Evolutionary conservation across 2,113 vertebrate species (phyloP), one percentile per base, ranked within the genome.

Genomic region (Coryphaenoides rupestris): DNA sequence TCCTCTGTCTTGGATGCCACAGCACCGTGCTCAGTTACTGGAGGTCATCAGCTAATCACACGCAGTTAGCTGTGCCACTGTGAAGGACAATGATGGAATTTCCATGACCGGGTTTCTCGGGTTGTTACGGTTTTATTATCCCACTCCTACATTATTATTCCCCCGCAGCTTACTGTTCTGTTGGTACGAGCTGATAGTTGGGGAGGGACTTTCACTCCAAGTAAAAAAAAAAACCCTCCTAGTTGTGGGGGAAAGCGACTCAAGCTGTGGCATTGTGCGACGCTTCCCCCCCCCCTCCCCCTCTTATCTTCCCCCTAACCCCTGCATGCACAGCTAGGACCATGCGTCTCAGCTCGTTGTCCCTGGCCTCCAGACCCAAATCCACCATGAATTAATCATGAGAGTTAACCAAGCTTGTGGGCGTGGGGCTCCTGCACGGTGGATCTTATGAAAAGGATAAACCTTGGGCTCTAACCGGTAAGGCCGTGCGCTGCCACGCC

Each of bases 301-400:
- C 54, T 14, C 50, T 73, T 68, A 76, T 84, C 89, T 90, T 90
- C 90, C 87, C 88, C 61, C 17, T 70, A 57, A 75, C 77, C 69
- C 52, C 77, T 66, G 74, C 81, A 53, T 74, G 75, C 85, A 84
- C 79, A 78, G 77, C 77, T 70, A 84, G 88, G 86, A 78, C 78
- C 82, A 55, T 21, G 33, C 81, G 80, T 83, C 75, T 75, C 60
- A 52, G 54, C 75, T 78, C 69, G 33, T 78, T 72, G 78, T 76
- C 80, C 70, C 70, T 68, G 63, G 83, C 84, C 85, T 84, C 75
- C 80, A 84, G 77, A 81, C 78, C 84, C 80, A 90, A 90, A 91
- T 91, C 87, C 88, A 85, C 84, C 81, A 89, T 91, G 88, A 90
- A 91, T 91, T 87, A 90, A 90, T 90, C 88, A 90, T 87, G 78